Base-by-base conservation (phyloP, 2,888 invertebrate species). In the Pristionchus entomophagus region DNA sequence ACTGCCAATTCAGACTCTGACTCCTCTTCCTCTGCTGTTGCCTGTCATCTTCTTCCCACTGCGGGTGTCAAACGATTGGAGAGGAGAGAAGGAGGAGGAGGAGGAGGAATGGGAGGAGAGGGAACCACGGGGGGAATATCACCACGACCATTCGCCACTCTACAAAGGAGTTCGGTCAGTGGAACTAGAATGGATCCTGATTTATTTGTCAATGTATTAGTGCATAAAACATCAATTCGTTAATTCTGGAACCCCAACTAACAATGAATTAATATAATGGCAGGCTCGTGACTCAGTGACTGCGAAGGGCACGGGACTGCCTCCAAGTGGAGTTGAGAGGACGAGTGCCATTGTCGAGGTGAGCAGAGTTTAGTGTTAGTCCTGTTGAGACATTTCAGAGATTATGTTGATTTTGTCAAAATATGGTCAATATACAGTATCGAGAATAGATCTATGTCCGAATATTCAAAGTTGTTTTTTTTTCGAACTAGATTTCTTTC, bases 151-250 rank as follows among this genome's bases (percentile, higher is more conserved):
- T 85, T 85, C 35, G 85, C 85, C 22, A 85, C 85, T 10, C 85
- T 85, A 38, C 85, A 85, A 49, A 85, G 85, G 62, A 78, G 22
- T 29, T 78, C 49, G 35, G 85, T 85, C 26, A 73, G 84, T 51
- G 4, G 32, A 29, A 45, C 14, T 45, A 14, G 45, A 45, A 6
- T 10, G 45, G 45, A 45, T 6, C 45, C 14, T 5, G 59, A 14
- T 6, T 22, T 59, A 59, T 56, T 38, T 35, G 65, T 19, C 38
- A 38, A 38, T 14, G 22, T 2, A 65, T 35, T 8, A 38, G 65
- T 17, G 22, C 17, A 6, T 17, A 56, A 5, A 4, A 56, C 8
- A 22, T 56, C 56, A 5, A 56, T 17, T 17, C 19, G 8, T 56
- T 56, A 17, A 10, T 17, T 45, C 8, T 14, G 8, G 14, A 45